These are phyloP conservation scores for Carcina quercana DNA, from an alignment of 2,888 invertebrate genomes.

Conservation along the genomic window DNA sequence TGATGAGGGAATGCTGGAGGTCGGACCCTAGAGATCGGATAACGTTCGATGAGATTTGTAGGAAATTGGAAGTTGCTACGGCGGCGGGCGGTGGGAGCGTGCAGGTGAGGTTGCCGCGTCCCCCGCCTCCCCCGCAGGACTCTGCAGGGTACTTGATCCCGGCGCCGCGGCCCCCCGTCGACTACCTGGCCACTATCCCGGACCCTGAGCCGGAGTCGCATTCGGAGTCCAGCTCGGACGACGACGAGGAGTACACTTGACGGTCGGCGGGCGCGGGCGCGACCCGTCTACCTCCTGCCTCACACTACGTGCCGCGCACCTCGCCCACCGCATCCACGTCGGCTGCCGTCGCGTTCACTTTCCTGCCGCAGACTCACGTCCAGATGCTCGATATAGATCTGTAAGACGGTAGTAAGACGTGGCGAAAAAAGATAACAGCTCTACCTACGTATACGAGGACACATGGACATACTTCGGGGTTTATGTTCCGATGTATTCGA, in stretches of 20 bases:
- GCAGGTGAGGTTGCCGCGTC: conserved; percentile 51
- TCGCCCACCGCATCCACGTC: conserved; percentile 27
- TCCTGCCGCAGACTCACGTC: conserved; percentile 34
- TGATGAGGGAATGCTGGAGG: conserved; percentile 89
- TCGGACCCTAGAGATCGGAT: conserved; percentile 85
- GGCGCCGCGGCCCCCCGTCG: conserved; percentile 63
- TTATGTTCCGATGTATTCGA: too few relatives aligned
- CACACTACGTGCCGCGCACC: conserved; percentile 46
- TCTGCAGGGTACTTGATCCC: conserved; percentile 81
- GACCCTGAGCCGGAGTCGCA: conserved; percentile 46
- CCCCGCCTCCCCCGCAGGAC: conserved; percentile 76
- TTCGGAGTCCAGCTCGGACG: conserved; percentile 51
- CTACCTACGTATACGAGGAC: too few relatives aligned
- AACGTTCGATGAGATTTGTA: conserved; percentile 81
- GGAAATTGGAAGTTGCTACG: conserved; percentile 73
- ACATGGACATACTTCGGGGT: too few relatives aligned
- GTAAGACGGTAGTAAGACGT: too few relatives aligned
- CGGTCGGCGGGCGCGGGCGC: conserved; percentile 25
- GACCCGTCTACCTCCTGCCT: conserved; percentile 18
- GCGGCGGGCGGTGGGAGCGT: conserved; percentile 33
- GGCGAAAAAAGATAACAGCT: too few relatives aligned
- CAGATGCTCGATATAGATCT: too few relatives aligned
- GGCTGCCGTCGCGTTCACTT: conserved; percentile 37
- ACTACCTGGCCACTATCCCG: conserved; percentile 75
- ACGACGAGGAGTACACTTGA: conserved; percentile 63